Base-by-base conservation (phyloP, 2,113 vertebrate species). In the Melanerpes aurifrons region DNA sequence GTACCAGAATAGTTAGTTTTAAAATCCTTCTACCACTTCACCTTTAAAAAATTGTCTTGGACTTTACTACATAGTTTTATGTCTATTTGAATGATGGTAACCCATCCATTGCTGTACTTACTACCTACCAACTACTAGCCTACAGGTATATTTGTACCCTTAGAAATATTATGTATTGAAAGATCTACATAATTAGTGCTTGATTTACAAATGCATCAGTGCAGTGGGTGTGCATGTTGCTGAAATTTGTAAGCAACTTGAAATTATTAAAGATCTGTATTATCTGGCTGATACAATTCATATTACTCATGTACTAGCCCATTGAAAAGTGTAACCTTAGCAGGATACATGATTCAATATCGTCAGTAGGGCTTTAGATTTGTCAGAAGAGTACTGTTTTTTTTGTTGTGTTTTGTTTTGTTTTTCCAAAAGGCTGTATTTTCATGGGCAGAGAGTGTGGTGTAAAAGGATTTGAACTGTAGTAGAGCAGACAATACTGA, bases 401-500 rank as follows among this genome's bases (percentile, higher is more conserved):
- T 22, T 50, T 50, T 50, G 48, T 9, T 50, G 7, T 50, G 48
- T 29, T 54, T 54, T 54, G 21, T 25, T 25, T 54, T 16, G 28
- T 57, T 14, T 86, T 74, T 80, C 48, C 26, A 58, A 76, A 91
- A 87, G 50, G 12, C 35, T 87, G 2, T 78, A 56, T 84, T 92
- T 95, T 91, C 64, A 63, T 20, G 78, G 87, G 87, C 71, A 89
- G 62, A 84, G 43, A 62, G 56, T 25, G 20, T 35, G 12, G 5
- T 82, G 50, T 87, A 69, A 92, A 92, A 92, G 40, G 56, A 76
- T 85, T 89, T 96, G 77, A 92, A 76, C 84, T 69, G 82, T 62
- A 75, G 63, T 57, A 85, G 43, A 95, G 59, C 87, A 95, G 91
- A 85, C 87, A 89, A 74, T 85, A 73, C 40, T 45, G 40, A 91